These are phyloP conservation scores for Ia io DNA, from an alignment of 2,113 vertebrate species.

Conservation along the genomic window DNA sequence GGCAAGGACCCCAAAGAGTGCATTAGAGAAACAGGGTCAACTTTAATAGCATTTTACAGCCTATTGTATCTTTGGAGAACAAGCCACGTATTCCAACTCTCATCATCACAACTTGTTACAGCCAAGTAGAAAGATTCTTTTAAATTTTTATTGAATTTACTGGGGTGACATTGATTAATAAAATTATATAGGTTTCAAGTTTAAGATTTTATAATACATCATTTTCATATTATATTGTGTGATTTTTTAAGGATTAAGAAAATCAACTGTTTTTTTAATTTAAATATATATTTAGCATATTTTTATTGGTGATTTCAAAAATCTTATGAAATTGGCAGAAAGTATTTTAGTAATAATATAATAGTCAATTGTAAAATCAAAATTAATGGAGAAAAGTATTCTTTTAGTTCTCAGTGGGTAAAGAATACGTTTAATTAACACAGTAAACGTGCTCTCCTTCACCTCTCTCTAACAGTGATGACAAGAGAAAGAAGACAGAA, in stretches of 20 bases:
- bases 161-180: not conserved
- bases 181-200: not conserved
- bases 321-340: slow-evolving; percentile 33
- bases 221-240: not conserved
- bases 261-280: not conserved
- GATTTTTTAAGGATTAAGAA: not conserved
- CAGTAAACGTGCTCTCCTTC: slow-evolving; percentile 33
- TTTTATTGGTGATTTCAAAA: slow-evolving; percentile 23
- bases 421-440: slow-evolving; percentile 69
- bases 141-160: not conserved
- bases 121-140: not conserved
- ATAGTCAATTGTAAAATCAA: slow-evolving; percentile 51
- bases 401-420: slow-evolving; percentile 36
- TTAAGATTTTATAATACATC: not conserved
- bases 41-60: not conserved
- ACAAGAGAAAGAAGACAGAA: slow-evolving; percentile 59
- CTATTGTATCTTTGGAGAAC: not conserved
- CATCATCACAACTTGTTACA: slow-evolving; percentile 6
- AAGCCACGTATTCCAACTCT: not conserved
- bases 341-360: slow-evolving; percentile 56
- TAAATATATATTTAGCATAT: not conserved
- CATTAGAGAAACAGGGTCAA: slow-evolving; percentile 6
- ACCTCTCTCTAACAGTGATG: slow-evolving; percentile 4
- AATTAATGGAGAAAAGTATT: slow-evolving; percentile 60
- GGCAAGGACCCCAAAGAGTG: not conserved